Conservation (phyloP, 1,140 invertebrate species). For the Bombus turneri region DNA sequence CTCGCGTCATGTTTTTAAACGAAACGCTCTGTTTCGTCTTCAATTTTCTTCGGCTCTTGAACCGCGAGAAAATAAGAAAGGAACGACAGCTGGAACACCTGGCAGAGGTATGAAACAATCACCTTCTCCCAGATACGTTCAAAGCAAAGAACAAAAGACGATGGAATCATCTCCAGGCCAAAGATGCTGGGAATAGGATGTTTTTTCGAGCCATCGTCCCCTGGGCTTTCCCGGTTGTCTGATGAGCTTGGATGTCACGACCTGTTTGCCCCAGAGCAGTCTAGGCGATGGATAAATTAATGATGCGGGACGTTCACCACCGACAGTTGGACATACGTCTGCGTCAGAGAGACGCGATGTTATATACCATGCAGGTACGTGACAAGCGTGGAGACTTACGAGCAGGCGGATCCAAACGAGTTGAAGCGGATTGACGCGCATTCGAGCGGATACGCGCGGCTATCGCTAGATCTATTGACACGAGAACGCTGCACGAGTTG, state of each 20-base stretch:
- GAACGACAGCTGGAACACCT: neutral
- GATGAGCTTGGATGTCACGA: conserved; percentile 57
- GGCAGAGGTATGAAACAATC: neutral
- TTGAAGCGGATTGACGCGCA: neutral
- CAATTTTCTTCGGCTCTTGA: neutral
- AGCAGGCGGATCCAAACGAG: neutral
- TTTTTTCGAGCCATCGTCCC: conserved; percentile 51
- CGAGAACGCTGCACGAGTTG: neutral
- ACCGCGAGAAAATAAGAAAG: conserved; percentile 18
- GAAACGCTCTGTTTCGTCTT: neutral
- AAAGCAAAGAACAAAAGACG: neutral
- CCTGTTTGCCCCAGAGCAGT: conserved; percentile 56
- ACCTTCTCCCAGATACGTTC: neutral
- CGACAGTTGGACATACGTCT: conserved; percentile 70
- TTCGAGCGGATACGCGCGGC: conserved; percentile 2
- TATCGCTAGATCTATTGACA: neutral
- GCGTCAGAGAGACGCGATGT: conserved; percentile 59
- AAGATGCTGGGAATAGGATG: conserved; percentile 41
- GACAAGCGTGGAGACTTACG: conserved; percentile 36
- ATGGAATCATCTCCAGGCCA: neutral
- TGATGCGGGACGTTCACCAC: conserved; percentile 63
- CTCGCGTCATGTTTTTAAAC: conserved; percentile 34
- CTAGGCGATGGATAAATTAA: conserved; percentile 76
- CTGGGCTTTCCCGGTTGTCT: conserved; percentile 39
- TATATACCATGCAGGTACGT: conserved; percentile 44